Percentiles rank a stretch among this genome's conserved stretches.
Evolutionary conservation across 1,140 invertebrate genomes (phyloP).

Genomic region (Lysiphlebus fabarum): DNA sequence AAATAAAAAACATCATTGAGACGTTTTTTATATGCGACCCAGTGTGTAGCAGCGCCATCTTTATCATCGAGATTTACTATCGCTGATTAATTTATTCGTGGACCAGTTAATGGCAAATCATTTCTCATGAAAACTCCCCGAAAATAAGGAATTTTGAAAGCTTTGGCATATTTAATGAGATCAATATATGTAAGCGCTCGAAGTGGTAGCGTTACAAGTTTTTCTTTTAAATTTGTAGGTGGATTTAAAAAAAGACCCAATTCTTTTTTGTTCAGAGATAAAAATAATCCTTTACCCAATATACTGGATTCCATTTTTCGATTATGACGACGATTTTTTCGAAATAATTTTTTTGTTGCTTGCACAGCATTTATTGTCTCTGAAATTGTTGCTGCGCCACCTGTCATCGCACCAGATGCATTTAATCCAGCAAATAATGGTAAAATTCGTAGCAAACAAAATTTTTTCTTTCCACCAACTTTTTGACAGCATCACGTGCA

Average conservation of each 20-base stretch:
- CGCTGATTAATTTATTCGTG: slow-evolving; percentile 31
- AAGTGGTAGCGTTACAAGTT: no score
- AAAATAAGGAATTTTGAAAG: slow-evolving; percentile 36
- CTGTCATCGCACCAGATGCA: slow-evolving; percentile 37
- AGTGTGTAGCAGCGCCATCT: slow-evolving; percentile 35
- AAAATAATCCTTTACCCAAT: slow-evolving; percentile 38
- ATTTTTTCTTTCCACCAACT: no score
- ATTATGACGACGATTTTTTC: slow-evolving; percentile 39
- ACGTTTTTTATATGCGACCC: slow-evolving; percentile 38
- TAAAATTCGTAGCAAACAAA: no score
- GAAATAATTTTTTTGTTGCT: slow-evolving; percentile 30
- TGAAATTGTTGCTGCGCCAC: slow-evolving; percentile 36
- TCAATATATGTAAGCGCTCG: slow-evolving; percentile 29
- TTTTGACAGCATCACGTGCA: no score
- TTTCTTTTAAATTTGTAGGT: no score
- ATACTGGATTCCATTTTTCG: slow-evolving; percentile 37
- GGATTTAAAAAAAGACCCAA: no score
- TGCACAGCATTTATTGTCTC: slow-evolving; percentile 37
- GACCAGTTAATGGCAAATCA: slow-evolving; percentile 28
- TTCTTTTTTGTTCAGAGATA: no score
- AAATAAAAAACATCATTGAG: slow-evolving; percentile 34
- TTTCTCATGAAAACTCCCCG: slow-evolving; percentile 36
- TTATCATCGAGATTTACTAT: slow-evolving; percentile 40
- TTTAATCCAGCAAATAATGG: slow-evolving; percentile 45
- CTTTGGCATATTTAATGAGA: slow-evolving; percentile 30